A percentile compares a stretch with the other conserved stretches of the same genome.
Evolutionary conservation across 2,113 vertebrate species (phyloP).

Genomic region (Calidris pygmaea): DNA sequence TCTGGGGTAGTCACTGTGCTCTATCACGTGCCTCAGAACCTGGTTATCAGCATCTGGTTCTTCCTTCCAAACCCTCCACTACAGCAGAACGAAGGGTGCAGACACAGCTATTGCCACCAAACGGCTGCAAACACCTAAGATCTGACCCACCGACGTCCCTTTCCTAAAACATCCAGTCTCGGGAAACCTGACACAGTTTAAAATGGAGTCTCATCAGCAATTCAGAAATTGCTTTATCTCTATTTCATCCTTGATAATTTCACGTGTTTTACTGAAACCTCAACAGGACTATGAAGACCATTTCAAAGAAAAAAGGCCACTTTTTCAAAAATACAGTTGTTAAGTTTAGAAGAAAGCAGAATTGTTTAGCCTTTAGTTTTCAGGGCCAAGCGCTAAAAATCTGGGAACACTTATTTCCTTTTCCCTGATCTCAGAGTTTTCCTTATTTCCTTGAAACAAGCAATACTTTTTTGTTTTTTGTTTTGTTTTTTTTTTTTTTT

Average conservation of each 20-base stretch:
- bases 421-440: not conserved
- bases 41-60: not conserved
- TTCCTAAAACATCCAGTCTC: not conserved
- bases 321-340: not conserved
- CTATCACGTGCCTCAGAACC: not conserved
- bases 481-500: no score
- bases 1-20: not conserved
- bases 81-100: not conserved
- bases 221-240: not conserved
- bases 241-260: not conserved
- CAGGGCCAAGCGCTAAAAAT: not conserved
- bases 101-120: not conserved
- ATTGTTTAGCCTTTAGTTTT: not conserved
- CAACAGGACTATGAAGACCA: accelerated
- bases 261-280: not conserved
- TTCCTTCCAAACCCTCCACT: not conserved
- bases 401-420: not conserved
- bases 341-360: not conserved
- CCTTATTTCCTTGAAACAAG: slow-evolving; percentile 52
- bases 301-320: not conserved
- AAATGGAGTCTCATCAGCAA: not conserved
- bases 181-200: not conserved
- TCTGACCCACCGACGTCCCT: not conserved
- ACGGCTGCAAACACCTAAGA: not conserved
- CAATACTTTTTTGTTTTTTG: not conserved